These are phyloP conservation scores for Urocyon cinereoargenteus DNA, from an alignment of 2,797 vertebrate genomes.

Conservation along the genomic window DNA sequence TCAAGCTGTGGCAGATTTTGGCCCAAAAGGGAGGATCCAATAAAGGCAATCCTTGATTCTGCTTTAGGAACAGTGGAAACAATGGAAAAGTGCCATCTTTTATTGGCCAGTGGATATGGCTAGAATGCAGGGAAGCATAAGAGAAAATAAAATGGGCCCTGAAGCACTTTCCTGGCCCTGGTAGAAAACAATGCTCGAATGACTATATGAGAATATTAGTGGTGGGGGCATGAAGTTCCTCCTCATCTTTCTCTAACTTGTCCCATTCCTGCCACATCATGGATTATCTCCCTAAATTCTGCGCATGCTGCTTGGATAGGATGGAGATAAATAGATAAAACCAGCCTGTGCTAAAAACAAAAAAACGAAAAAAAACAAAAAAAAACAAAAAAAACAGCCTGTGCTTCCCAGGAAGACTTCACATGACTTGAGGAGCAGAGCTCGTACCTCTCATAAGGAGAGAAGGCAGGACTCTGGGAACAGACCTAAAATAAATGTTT, in stretches of 20 bases:
- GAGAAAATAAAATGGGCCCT: constrained; percentile 13
- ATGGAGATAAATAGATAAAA: neutral
- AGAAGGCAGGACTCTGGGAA: neutral
- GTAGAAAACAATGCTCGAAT: neutral
- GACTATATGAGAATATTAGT: neutral
- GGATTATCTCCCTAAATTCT: neutral
- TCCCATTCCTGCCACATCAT: neutral
- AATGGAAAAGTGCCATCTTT: neutral
- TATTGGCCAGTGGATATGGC: neutral
- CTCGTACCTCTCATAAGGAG: rapidly evolving
- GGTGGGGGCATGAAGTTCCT: neutral
- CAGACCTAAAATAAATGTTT: neutral
- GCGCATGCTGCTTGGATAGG: neutral
- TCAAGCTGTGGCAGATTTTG: neutral
- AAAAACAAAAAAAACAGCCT: neutral
- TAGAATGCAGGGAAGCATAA: neutral
- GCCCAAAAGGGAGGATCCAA: neutral
- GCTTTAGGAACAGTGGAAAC: neutral
- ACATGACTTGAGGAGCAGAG: neutral
- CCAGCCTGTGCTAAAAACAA: neutral
- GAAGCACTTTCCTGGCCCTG: neutral
- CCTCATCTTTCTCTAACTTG: neutral
- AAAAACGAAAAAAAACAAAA: no score
- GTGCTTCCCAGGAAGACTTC: neutral
- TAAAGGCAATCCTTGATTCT: neutral